Evolutionary conservation across 2,113 vertebrate species (phyloP).

Genomic region (Leptodactylus fuscus): DNA sequence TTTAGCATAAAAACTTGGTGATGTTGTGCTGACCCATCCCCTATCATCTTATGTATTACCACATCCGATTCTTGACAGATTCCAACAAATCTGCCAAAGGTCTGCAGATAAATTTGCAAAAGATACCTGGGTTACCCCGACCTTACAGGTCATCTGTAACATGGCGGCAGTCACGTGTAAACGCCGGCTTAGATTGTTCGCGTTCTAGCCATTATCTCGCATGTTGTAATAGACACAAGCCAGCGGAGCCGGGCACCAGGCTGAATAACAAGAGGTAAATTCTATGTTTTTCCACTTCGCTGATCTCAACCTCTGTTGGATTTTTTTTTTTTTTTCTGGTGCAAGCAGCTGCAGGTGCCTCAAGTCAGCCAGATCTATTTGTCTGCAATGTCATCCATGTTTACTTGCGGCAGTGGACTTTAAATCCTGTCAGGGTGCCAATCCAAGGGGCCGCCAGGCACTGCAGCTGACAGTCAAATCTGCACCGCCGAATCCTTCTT

Average conservation of each 20-base stretch:
- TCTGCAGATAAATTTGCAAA: too few relatives aligned
- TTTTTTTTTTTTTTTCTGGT: slow-evolving; percentile 72
- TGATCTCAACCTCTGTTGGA: slow-evolving; percentile 74
- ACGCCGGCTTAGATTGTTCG: too few relatives aligned
- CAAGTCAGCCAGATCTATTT: slow-evolving; percentile 77
- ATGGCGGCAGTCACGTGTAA: too few relatives aligned
- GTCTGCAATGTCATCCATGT: slow-evolving; percentile 79
- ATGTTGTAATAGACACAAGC: slow-evolving; percentile 73
- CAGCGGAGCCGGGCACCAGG: slow-evolving; percentile 60
- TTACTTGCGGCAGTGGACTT: slow-evolving; percentile 84
- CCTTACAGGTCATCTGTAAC: too few relatives aligned
- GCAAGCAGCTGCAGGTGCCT: slow-evolving; percentile 83
- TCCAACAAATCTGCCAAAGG: too few relatives aligned
- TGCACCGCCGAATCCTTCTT: slow-evolving; percentile 82
- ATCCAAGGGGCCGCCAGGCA: slow-evolving; percentile 78
- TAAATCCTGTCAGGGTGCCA: slow-evolving; percentile 81
- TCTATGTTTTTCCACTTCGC: slow-evolving; percentile 85
- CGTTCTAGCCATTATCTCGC: slow-evolving; percentile 62
- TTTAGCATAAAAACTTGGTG: too few relatives aligned
- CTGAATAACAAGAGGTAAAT: slow-evolving; percentile 82
- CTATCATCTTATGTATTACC: too few relatives aligned
- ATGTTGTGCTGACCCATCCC: too few relatives aligned
- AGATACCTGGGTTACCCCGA: too few relatives aligned
- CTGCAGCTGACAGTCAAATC: slow-evolving; percentile 84
- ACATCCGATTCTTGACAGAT: too few relatives aligned